These are phyloP conservation scores for Dinothrombium tinctorium DNA, from an alignment of 1,140 invertebrate species.

Conservation along the genomic window DNA sequence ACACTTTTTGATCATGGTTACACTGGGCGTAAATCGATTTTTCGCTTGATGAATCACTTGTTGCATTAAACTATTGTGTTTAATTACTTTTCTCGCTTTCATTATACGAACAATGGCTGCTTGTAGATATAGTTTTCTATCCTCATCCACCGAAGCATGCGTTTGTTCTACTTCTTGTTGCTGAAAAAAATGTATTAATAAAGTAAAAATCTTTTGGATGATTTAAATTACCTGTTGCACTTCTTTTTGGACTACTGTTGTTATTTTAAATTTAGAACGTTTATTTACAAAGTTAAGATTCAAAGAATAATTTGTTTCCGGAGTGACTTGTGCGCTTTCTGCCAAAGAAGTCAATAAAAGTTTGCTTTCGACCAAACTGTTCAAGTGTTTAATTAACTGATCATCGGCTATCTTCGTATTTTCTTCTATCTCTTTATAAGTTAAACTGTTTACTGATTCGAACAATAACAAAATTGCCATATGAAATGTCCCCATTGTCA, in stretches of 20 bases:
- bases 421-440: conserved; percentile 41
- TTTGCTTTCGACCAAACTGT: conserved; percentile 58
- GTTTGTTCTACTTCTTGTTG: conserved; percentile 48
- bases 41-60: conserved; percentile 29
- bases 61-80: conserved; percentile 78
- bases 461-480: conserved; percentile 77
- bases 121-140: conserved; percentile 88
- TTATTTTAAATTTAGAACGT: conserved; percentile 73
- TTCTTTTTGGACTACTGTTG: conserved; percentile 57
- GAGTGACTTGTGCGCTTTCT: too few species aligned
- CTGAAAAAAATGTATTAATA: conserved; percentile 3
- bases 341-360: too few species aligned
- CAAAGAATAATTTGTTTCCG: conserved; percentile 33
- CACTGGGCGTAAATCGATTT: conserved; percentile 70
- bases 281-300: conserved; percentile 77
- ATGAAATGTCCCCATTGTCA: conserved; percentile 77
- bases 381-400: conserved; percentile 52
- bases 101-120: conserved; percentile 89
- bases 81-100: conserved; percentile 57
- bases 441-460: conserved; percentile 43
- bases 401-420: conserved; percentile 49
- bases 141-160: conserved; percentile 70
- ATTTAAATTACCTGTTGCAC: conserved; percentile 33
- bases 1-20: conserved; percentile 91
- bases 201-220: not conserved